phyloP scores from a whole-genome alignment of 2,113 vertebrate species.

The Callaeas wilsoni region DNA sequence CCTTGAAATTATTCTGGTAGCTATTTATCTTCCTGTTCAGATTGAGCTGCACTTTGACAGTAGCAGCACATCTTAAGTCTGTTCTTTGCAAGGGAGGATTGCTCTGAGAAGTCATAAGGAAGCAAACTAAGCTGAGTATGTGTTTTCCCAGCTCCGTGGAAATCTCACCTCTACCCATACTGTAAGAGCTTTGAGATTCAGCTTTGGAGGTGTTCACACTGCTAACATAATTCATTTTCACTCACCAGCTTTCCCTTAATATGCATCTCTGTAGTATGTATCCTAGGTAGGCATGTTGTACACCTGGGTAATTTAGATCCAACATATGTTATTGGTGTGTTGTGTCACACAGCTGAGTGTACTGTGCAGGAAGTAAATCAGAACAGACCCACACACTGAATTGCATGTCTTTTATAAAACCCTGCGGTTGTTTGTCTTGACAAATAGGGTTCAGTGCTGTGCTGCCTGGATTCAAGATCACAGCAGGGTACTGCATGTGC shows the following conservation, averaged over 20 bases:
- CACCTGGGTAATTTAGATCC: background rate
- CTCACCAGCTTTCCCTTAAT: background rate
- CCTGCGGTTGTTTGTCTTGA: background rate
- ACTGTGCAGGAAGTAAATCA: background rate
- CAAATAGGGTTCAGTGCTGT: background rate
- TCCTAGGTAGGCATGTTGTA: background rate
- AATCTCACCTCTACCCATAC: background rate
- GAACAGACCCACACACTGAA: background rate
- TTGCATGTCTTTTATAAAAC: background rate
- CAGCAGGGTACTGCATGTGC: background rate
- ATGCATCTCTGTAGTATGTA: background rate
- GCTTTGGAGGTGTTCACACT: slow-evolving; percentile 21
- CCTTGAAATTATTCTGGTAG: background rate
- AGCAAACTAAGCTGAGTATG: background rate
- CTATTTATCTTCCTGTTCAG: background rate
- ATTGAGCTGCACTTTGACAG: background rate
- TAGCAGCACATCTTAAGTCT: background rate
- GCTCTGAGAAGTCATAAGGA: background rate
- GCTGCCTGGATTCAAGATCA: background rate
- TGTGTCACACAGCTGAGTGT: background rate
- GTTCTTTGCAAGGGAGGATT: background rate
- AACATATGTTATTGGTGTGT: background rate
- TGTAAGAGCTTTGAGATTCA: slow-evolving; percentile 45
- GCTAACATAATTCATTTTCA: background rate
- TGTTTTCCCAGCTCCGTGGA: background rate